Evolutionary conservation across 2,888 invertebrate species (phyloP), one percentile per base, ranked within the genome.

Genomic region (Euplagia quadripunctaria): DNA sequence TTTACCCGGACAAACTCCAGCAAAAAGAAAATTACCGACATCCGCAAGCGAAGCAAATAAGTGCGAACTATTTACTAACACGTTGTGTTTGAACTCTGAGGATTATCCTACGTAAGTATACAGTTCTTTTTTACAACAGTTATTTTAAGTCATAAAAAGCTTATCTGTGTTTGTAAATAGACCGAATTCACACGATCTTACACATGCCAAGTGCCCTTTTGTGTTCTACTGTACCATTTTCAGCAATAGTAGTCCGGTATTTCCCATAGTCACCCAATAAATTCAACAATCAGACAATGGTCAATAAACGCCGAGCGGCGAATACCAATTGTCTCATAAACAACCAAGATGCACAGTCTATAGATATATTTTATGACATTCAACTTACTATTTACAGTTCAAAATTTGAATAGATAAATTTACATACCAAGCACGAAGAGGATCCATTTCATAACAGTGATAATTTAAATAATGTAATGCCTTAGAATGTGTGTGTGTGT

Each of bases 81-180:
- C 97, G 4, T 94, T 98, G 84, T 98, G 98, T 88, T 93, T 98
- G 70, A 97, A 97, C 78, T 96, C 97, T 42, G 96, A 96, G 14
- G 97, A 98, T 88, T 98, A 98, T 92, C 98, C 98, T 49, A 97
- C 97, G 98, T 98, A 94, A 97, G 97, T 96, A 73, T 17, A 68
- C 11, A 7, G 14, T 14, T 5, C 7, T 61, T 11, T 7, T 3
- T 12, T 58, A 5, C 11, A 31, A 58, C 4, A 58, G 12, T 6
- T 17, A 52, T 52, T 52, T 52, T 52, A 17, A 52, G 1, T 4
- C n/a, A 11, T 58, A 2, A 46, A 46, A 46, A 8, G 0, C 4
- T 7, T 1, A 58, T 20, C 20, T 58, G 20, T 31, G 12, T 4
- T 20, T 58, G 9, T 31, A 31, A 58, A 31, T 4, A 31, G 14